Evolutionary conservation across 2,888 invertebrate genomes (phyloP).

Genomic region (Hyalella azteca): DNA sequence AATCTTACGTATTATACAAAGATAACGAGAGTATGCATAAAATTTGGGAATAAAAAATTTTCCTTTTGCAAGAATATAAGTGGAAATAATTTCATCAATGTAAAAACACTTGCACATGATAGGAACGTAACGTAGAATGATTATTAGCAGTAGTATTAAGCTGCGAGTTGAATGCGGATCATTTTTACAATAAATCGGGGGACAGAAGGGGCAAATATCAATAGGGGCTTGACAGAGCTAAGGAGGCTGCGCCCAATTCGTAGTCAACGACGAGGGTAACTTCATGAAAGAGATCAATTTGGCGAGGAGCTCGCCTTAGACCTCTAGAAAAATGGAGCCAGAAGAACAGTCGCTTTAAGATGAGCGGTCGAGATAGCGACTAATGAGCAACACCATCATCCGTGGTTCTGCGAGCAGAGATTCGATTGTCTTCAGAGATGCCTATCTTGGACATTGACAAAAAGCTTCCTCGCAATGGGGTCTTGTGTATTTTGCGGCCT

Average conservation of each 20-base stretch:
- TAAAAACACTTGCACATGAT: too few relatives aligned
- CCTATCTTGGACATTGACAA: slow-evolving; percentile 32
- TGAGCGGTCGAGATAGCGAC: slow-evolving; percentile 13
- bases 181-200: too few relatives aligned
- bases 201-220: too few relatives aligned
- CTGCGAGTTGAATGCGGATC: too few relatives aligned
- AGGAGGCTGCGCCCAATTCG: background rate
- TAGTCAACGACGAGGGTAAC: slow-evolving; percentile 9
- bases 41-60: too few relatives aligned
- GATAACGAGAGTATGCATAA: too few relatives aligned
- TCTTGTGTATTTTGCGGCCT: slow-evolving; percentile 19
- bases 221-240: slow-evolving; percentile 7
- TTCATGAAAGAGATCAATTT: slow-evolving; percentile 9
- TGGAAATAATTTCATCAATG: too few relatives aligned
- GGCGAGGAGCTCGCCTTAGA: background rate
- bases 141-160: too few relatives aligned
- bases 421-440: slow-evolving; percentile 29
- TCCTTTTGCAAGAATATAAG: too few relatives aligned
- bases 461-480: slow-evolving; percentile 19
- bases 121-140: too few relatives aligned
- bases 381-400: slow-evolving; percentile 25
- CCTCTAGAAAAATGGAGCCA: too few relatives aligned
- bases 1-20: too few relatives aligned
- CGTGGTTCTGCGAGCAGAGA: slow-evolving; percentile 10
- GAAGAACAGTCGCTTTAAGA: slow-evolving; percentile 1